Evolutionary conservation across 2,888 invertebrate species (phyloP).

Genomic region (Diloba caeruleocephala): DNA sequence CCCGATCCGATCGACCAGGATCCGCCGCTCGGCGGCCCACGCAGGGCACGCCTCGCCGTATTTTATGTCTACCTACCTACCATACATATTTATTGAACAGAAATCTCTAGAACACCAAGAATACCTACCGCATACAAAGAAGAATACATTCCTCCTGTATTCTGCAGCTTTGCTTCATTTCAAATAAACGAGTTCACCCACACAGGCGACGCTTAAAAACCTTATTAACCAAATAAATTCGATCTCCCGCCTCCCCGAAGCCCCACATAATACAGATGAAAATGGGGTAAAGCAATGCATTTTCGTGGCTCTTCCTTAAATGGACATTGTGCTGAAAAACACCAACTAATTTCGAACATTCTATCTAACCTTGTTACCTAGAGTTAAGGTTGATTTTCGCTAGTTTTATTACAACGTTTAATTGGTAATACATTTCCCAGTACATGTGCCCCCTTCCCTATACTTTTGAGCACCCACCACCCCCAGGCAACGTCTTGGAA

Average conservation of each 20-base stretch:
- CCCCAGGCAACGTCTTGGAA: conserved; percentile 82
- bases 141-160: conserved; percentile 56
- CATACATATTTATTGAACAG: conserved; percentile 13
- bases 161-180: conserved; percentile 66
- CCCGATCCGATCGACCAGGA: too few relatives aligned
- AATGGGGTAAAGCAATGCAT: conserved; percentile 64
- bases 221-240: conserved; percentile 57
- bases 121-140: conserved; percentile 46
- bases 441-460: conserved; percentile 59
- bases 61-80: too few relatives aligned
- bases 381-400: conserved; percentile 54
- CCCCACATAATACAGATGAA: conserved; percentile 37
- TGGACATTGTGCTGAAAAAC: conserved; percentile 65
- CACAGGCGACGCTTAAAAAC: conserved; percentile 63
- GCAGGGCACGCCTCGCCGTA: too few relatives aligned
- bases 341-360: conserved; percentile 39
- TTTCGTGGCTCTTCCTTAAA: conserved; percentile 71
- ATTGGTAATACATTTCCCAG: conserved; percentile 47
- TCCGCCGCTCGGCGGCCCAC: too few relatives aligned
- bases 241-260: conserved; percentile 53
- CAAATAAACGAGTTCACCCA: conserved; percentile 64
- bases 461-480: conserved; percentile 47
- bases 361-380: conserved; percentile 2
- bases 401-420: conserved; percentile 9
- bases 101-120: conserved; percentile 35